A percentile compares a stretch with the other conserved stretches of the same genome.
Conservation (phyloP, 2,888 invertebrate genomes). For the Cephus pygmeus region DNA sequence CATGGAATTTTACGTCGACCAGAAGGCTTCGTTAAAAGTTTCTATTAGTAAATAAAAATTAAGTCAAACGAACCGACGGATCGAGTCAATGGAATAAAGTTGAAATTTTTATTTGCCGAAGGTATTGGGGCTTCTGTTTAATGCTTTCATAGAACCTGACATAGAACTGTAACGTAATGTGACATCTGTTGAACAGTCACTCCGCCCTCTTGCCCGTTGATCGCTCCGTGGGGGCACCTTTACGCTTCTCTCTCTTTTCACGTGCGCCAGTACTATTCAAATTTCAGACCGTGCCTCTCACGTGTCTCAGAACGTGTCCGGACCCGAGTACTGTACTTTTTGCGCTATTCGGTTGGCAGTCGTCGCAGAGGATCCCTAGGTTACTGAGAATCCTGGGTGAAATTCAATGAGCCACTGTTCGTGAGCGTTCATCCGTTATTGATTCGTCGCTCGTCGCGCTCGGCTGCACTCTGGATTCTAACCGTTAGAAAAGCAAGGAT, state of each 20-base stretch:
- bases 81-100: not conserved
- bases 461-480: slow-evolving; percentile 21
- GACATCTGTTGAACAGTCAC: not conserved
- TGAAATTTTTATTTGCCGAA: not conserved
- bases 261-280: not conserved
- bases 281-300: not conserved
- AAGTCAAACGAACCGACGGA: not conserved
- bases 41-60: not conserved
- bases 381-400: not conserved
- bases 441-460: slow-evolving; percentile 28
- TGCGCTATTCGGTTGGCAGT: not conserved
- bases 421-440: slow-evolving; percentile 22
- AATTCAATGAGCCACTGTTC: slow-evolving; percentile 15
- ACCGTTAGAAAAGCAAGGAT: not conserved
- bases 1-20: not conserved
- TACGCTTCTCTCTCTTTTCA: not conserved
- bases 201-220: not conserved
- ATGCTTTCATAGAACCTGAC: not conserved
- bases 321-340: not conserved
- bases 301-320: not conserved
- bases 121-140: not conserved
- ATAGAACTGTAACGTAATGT: not conserved
- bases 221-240: not conserved
- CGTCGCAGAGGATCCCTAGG: not conserved
- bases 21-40: not conserved